Percentiles rank a stretch among this genome's conserved stretches.
These are phyloP conservation scores for Chironomus tentans DNA, from an alignment of 2,888 invertebrate genomes.

Conservation along the genomic window DNA sequence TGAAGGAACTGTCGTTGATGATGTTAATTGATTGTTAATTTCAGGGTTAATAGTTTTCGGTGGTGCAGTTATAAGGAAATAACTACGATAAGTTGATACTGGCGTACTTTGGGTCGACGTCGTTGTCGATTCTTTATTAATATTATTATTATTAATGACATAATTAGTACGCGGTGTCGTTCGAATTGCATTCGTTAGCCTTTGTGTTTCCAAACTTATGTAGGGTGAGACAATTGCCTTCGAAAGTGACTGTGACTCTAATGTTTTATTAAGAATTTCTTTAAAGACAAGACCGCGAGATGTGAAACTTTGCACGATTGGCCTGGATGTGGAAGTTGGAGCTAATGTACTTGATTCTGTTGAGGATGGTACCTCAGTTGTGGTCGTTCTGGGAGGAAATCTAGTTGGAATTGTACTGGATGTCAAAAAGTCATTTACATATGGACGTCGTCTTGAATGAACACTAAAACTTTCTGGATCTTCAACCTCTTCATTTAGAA, in stretches of 20 bases:
- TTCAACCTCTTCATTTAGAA: background rate
- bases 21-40: background rate
- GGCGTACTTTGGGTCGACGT: slow-evolving; percentile 27
- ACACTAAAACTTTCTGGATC: slow-evolving; percentile 9
- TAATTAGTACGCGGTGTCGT: slow-evolving; percentile 7
- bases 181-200: slow-evolving; percentile 26
- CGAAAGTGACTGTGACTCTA: slow-evolving; percentile 34
- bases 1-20: background rate
- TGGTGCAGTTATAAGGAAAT: slow-evolving; percentile 34
- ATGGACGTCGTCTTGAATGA: slow-evolving; percentile 29
- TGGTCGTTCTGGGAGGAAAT: slow-evolving; percentile 1
- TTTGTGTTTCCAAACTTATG: slow-evolving; percentile 43
- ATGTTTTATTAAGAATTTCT: slow-evolving; percentile 38
- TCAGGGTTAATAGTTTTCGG: slow-evolving; percentile 29
- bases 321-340: background rate
- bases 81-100: slow-evolving; percentile 35
- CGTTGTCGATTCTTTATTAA: background rate
- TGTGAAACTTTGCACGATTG: slow-evolving; percentile 36
- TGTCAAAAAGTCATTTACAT: slow-evolving; percentile 13
- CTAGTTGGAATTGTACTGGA: background rate
- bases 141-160: background rate
- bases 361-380: background rate
- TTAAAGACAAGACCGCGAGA: slow-evolving; percentile 39
- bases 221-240: slow-evolving; percentile 47
- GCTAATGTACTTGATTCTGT: background rate